Percentiles rank a stretch among this genome's conserved stretches.
phyloP scores from a whole-genome alignment of 2,797 vertebrate genomes.

The Mormyrus hasselquistii region DNA sequence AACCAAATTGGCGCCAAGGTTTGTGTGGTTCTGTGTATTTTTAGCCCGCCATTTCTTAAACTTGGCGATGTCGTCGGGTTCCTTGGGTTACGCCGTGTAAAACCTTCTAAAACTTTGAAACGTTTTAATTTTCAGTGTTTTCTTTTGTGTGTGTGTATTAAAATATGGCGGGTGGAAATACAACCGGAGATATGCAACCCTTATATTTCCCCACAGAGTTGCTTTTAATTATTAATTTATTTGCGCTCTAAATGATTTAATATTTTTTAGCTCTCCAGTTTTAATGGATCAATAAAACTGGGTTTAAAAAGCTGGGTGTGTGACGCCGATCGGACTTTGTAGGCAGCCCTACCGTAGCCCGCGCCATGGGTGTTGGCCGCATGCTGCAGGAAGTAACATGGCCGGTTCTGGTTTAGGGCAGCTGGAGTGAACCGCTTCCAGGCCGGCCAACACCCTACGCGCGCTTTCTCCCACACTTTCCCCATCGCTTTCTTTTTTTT shows the following conservation, averaged over 20 bases:
- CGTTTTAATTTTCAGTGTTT: background rate
- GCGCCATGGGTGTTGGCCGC: conserved; percentile 41
- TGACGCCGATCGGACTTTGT: background rate
- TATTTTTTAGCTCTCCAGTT: background rate
- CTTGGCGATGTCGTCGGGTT: background rate
- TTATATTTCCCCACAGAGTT: background rate
- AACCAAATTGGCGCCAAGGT: conserved; percentile 53
- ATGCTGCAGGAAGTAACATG: conserved; percentile 22
- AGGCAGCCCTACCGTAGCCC: background rate
- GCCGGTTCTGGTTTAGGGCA: conserved; percentile 32
- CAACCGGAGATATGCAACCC: background rate
- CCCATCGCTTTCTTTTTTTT: background rate
- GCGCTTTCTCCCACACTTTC: background rate
- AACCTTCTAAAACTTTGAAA: background rate
- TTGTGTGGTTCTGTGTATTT: background rate
- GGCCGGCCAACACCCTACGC: background rate
- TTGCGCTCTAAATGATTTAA: background rate
- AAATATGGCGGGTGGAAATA: background rate
- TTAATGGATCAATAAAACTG: background rate
- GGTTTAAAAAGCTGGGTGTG: background rate
- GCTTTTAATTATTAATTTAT: conserved; percentile 11
- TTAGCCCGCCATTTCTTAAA: background rate
- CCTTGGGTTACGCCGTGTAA: background rate
- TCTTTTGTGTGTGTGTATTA: background rate
- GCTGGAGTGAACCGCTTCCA: conserved; percentile 2